These are phyloP conservation scores for Sebastes variabilis DNA, from an alignment of 2,797 vertebrate genomes.

Conservation along the genomic window DNA sequence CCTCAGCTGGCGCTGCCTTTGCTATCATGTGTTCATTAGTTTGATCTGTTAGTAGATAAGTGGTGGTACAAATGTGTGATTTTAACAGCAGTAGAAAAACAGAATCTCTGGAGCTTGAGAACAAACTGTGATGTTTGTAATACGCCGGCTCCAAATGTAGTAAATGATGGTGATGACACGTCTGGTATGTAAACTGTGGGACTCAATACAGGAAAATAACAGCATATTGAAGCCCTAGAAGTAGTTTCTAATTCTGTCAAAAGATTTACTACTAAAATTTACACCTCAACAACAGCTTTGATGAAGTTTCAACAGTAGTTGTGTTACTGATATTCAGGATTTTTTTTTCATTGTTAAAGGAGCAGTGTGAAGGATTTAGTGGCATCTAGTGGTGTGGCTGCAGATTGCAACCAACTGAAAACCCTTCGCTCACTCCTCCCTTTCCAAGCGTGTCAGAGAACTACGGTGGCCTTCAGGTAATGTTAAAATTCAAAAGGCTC, in stretches of 20 bases:
- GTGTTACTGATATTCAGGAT: background rate
- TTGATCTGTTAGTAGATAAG: conserved; percentile 48
- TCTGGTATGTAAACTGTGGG: conserved; percentile 19
- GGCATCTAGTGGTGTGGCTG: background rate
- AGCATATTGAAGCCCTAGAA: conserved; percentile 18
- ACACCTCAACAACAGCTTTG: background rate
- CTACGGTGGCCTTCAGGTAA: too few relatives aligned
- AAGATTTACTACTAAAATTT: background rate
- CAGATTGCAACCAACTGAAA: background rate
- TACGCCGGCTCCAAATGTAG: background rate
- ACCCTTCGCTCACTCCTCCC: background rate
- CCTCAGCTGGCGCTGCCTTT: conserved; percentile 39
- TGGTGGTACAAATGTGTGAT: conserved; percentile 47
- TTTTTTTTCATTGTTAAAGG: background rate
- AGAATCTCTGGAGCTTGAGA: conserved; percentile 5
- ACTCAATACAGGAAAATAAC: background rate
- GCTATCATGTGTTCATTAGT: conserved; percentile 39
- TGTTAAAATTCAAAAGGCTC: too few relatives aligned
- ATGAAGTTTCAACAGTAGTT: background rate
- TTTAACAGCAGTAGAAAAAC: conserved; percentile 31
- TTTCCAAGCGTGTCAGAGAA: too few relatives aligned
- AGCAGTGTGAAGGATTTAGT: background rate
- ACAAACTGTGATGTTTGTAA: conserved; percentile 38
- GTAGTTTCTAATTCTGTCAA: background rate
- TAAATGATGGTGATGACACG: conserved; percentile 1